A percentile compares a stretch with the other conserved stretches of the same genome.
phyloP scores from a whole-genome alignment of 2,888 invertebrate species.

The Protula sp. region DNA sequence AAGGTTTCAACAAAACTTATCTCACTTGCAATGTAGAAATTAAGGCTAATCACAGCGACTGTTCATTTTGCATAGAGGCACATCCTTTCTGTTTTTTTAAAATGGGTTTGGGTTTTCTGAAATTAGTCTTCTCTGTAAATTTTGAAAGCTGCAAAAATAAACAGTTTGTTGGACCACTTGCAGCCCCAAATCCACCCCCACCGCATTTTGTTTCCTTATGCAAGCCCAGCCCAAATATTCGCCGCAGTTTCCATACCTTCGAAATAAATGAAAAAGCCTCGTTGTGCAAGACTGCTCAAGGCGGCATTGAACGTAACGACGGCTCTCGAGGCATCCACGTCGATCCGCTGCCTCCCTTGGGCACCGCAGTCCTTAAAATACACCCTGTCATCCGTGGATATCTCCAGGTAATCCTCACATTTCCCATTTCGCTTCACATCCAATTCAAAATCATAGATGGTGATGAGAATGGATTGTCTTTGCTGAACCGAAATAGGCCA shows the following conservation, averaged over 20 bases:
- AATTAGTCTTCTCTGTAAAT: no score
- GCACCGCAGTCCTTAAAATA: conserved; percentile 24
- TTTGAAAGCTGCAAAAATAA: no score
- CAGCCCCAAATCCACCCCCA: no score
- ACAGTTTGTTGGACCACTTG: no score
- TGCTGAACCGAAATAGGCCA: conserved; percentile 20
- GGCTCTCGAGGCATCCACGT: conserved; percentile 7
- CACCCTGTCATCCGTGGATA: conserved; percentile 7
- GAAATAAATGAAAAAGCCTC: conserved; percentile 22
- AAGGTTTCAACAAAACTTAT: no score
- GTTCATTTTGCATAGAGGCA: no score
- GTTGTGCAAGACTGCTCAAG: conserved; percentile 17
- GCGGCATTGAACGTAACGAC: conserved; percentile 17
- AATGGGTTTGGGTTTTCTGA: no score
- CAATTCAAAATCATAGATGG: conserved; percentile 24
- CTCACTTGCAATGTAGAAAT: no score
- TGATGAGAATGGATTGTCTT: conserved; percentile 13
- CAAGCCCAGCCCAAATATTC: no score
- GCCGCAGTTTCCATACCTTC: conserved; percentile 23
- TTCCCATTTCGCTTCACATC: conserved; percentile 21
- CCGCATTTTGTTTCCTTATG: no score
- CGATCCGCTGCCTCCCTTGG: conserved; percentile 20
- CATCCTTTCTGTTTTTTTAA: no score
- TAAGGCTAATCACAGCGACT: no score
- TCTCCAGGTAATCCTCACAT: conserved; percentile 20